Conservation (phyloP, 2,113 vertebrate genomes). For the Monarcha castaneiventris region DNA sequence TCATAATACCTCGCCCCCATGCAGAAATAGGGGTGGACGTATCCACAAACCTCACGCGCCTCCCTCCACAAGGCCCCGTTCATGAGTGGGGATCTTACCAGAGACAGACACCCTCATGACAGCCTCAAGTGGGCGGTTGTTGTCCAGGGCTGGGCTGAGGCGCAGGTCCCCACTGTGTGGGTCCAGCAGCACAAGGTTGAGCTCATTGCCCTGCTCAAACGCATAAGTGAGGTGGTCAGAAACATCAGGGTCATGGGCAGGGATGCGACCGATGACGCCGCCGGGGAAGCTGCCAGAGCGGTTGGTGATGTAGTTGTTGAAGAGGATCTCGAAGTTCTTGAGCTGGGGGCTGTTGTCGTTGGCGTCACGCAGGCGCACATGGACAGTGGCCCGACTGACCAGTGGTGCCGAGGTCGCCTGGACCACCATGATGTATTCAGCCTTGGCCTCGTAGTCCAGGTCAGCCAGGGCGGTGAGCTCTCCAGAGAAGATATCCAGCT, state of each 20-base stretch:
- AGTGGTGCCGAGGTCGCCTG: constrained; percentile 94
- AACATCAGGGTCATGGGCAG: constrained; percentile 87
- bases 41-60: rapidly evolving
- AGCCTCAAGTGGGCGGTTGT: constrained; percentile 93
- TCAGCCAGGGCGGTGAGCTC: constrained; percentile 90
- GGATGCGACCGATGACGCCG: constrained; percentile 89
- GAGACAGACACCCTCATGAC: constrained; percentile 92
- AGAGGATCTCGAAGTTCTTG: constrained; percentile 95
- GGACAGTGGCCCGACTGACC: constrained; percentile 91
- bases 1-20: background rate
- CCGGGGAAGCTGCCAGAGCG: constrained; percentile 89
- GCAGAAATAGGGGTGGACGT: background rate
- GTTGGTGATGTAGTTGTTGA: constrained; percentile 96
- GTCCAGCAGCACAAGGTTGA: constrained; percentile 90
- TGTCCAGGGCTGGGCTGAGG: constrained; percentile 89
- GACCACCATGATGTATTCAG: constrained; percentile 90
- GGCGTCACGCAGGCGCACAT: constrained; percentile 89
- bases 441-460: constrained; percentile 88
- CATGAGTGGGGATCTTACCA: constrained; percentile 72
- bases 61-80: rapidly evolving
- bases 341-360: constrained; percentile 91
- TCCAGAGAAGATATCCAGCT: constrained; percentile 94
- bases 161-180: constrained; percentile 87
- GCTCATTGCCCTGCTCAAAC: constrained; percentile 91
- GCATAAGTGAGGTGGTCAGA: constrained; percentile 87